phyloP scores from a whole-genome alignment of 2,113 vertebrate species.

The Sinocyclocheilus maitianheensis region DNA sequence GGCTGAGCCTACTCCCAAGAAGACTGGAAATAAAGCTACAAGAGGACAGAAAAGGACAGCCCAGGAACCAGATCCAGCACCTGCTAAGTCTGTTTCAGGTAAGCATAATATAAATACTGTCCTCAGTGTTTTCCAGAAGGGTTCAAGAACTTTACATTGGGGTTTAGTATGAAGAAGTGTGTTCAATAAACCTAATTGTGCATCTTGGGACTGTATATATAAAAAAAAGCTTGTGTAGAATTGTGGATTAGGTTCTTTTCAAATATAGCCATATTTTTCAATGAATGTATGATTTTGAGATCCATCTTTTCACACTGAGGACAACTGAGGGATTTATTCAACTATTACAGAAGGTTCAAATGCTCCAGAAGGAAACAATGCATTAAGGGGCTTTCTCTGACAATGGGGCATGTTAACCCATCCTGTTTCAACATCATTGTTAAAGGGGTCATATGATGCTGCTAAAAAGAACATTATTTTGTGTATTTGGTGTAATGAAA shows the following conservation, averaged over 20 bases:
- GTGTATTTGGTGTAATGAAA: no score
- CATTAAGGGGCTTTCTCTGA: no score
- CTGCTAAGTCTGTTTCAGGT: background rate
- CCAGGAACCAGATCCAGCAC: constrained; percentile 16
- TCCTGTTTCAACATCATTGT: no score
- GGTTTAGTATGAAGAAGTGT: background rate
- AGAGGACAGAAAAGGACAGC: constrained; percentile 43
- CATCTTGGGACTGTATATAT: background rate
- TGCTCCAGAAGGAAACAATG: no score
- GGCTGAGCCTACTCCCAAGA: background rate
- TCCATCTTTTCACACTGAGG: no score
- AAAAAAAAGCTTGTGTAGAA: background rate
- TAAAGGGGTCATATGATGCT: no score
- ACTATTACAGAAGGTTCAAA: no score
- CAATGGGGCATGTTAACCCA: no score
- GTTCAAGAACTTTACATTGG: background rate
- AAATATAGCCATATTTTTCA: background rate
- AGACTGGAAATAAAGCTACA: constrained; percentile 14
- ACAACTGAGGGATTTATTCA: no score
- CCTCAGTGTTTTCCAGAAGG: background rate
- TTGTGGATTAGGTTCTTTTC: background rate
- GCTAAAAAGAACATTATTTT: no score
- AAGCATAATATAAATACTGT: background rate
- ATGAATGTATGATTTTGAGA: background rate
- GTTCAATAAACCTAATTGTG: background rate